Evolutionary conservation across 2,888 invertebrate species (phyloP), one percentile per base, ranked within the genome.

Genomic region (Cerastis leucographa): DNA sequence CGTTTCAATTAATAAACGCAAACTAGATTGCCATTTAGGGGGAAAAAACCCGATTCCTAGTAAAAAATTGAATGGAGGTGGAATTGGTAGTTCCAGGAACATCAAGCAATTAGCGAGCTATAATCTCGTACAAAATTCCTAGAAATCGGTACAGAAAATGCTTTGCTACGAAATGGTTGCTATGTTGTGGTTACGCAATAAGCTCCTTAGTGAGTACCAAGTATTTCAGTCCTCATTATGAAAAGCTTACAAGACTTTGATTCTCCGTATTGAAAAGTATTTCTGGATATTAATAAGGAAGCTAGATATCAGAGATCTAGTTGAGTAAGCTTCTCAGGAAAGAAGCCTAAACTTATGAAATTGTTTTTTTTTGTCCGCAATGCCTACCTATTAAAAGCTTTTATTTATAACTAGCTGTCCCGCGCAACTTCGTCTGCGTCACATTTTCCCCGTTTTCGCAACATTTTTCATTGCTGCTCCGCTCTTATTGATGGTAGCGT

Each of bases 21-120:
- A 3, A 7, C 6, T 68, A 2, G 46, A 35, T n/a, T n/a, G 25
- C 14, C 3, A 40, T 49, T 49, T 49, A 35, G 8, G 0, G 25
- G 25, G 19, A 49, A 49, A n/a, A 19, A 46, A 19, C 2, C 14
- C 19, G 64, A 65, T 25, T 65, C 56, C 46, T 8, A 5, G 6
- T 46, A 62, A 12, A 22, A 64, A 25, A 46, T 25, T 56, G 35
- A 25, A 61, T 61, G 12, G 12, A 73, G 17, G 11, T 35, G 19
- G 19, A 46, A 76, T 76, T 76, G 70, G 22, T 59, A 25, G 25
- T 71, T 61, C 35, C 35, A n/a, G 51, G 40, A 42, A 75, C 17
- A 29, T 17, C 35, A 7, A 19, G 14, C 29, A 61, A 67, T 51
- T 67, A 66, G n/a, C 3, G 2, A 64, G n/a, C 19, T 4, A 11